A percentile compares a stretch with the other conserved stretches of the same genome.
Conservation (phyloP, 2,888 invertebrate genomes). For the Hofmannophila pseudospretella region DNA sequence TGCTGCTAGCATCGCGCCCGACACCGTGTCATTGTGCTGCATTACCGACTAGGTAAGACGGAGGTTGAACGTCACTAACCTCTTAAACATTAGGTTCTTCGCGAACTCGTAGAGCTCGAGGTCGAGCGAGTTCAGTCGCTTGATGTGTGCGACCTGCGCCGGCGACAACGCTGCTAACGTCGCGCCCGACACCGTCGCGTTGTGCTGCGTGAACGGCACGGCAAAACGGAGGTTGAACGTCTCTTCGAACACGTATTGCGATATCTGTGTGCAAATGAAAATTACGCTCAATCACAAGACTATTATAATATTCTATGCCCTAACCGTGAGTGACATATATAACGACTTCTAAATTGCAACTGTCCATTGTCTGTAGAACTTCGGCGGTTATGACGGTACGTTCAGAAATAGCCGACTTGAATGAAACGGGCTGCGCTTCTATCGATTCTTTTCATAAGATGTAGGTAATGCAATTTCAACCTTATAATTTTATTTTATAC, state of each 20-base stretch:
- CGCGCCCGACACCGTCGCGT: slow-evolving; percentile 91
- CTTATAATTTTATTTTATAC: too few species aligned
- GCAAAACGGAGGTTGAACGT: slow-evolving; percentile 94
- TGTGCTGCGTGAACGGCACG: slow-evolving; percentile 94
- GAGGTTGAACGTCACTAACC: slow-evolving; percentile 48
- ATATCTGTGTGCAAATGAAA: slow-evolving; percentile 73
- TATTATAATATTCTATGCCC: too few species aligned
- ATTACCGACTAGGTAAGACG: too few species aligned
- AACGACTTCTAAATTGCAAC: too few species aligned
- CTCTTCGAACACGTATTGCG: slow-evolving; percentile 96
- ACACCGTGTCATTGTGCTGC: neutral
- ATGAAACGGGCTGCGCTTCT: too few species aligned
- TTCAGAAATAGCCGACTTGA: too few species aligned
- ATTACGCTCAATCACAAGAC: too few species aligned
- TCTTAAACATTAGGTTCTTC: slow-evolving; percentile 89
- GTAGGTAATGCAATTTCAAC: too few species aligned
- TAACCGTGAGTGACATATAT: too few species aligned
- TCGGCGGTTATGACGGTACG: too few species aligned
- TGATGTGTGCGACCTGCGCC: slow-evolving; percentile 86
- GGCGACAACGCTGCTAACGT: slow-evolving; percentile 87
- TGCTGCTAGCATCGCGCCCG: neutral
- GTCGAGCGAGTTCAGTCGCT: slow-evolving; percentile 91
- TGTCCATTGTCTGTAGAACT: too few species aligned
- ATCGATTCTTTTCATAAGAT: too few species aligned
- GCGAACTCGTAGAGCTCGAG: slow-evolving; percentile 96